Evolutionary conservation across 2,888 invertebrate species (phyloP).

Genomic region (Oithona nana): DNA sequence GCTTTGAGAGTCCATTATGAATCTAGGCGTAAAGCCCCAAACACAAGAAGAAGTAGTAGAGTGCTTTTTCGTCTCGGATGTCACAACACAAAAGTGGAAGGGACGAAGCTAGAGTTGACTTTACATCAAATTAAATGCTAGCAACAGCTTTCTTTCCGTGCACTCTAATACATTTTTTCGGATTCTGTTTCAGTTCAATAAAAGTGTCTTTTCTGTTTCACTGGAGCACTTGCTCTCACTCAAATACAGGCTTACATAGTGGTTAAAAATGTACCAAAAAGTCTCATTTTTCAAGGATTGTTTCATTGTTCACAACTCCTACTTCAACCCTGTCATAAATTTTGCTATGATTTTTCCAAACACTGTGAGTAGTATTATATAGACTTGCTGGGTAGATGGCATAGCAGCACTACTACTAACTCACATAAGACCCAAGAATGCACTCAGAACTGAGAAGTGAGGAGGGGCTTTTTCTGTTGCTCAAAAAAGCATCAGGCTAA

Average conservation of each 20-base stretch:
- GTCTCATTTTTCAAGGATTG: too few relatives aligned
- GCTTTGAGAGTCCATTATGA: neutral
- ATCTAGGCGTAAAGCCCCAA: neutral
- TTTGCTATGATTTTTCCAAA: too few relatives aligned
- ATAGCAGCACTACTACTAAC: neutral
- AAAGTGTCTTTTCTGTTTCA: too few relatives aligned
- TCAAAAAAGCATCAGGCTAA: neutral
- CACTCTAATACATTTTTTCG: neutral
- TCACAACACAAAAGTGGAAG: neutral
- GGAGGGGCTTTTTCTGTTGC: neutral
- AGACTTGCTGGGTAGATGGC: neutral
- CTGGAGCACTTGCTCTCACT: too few relatives aligned
- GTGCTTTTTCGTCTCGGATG: neutral
- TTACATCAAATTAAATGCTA: neutral
- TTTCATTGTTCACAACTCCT: too few relatives aligned
- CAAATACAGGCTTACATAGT: neutral
- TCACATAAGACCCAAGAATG: neutral
- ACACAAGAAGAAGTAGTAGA: neutral
- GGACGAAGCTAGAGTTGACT: neutral
- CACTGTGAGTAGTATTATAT: too few relatives aligned
- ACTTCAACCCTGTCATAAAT: too few relatives aligned
- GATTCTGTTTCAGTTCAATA: neutral
- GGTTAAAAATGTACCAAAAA: too few relatives aligned
- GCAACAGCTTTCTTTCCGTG: neutral
- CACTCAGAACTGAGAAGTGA: neutral